Evolutionary conservation across 1,140 invertebrate species (phyloP).

Genomic region (Lysiphlebus fabarum): DNA sequence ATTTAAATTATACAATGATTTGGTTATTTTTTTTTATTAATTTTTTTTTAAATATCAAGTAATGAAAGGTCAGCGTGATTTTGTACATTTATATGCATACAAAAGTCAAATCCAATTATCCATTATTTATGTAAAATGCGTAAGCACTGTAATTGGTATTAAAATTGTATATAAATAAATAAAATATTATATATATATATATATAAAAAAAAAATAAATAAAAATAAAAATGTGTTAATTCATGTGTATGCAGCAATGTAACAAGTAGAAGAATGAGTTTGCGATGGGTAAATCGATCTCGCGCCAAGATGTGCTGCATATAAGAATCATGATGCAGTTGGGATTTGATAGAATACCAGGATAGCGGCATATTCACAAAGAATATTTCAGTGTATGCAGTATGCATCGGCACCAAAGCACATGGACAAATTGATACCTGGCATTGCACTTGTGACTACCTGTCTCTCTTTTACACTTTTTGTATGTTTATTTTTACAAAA

Average conservation of each 20-base stretch:
- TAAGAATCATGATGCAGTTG: slow-evolving; percentile 17
- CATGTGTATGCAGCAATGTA: too few species aligned
- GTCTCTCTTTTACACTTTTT: slow-evolving; percentile 19
- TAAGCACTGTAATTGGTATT: slow-evolving; percentile 45
- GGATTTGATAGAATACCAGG: slow-evolving; percentile 49
- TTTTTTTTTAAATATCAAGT: not conserved
- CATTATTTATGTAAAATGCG: slow-evolving; percentile 20
- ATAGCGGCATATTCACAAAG: slow-evolving; percentile 52
- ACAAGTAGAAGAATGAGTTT: slow-evolving; percentile 8
- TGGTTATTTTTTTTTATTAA: too few species aligned
- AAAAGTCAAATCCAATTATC: slow-evolving; percentile 31
- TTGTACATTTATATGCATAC: slow-evolving; percentile 1
- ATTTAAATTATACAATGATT: too few species aligned
- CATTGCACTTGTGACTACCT: slow-evolving; percentile 41
- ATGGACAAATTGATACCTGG: slow-evolving; percentile 53
- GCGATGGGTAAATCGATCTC: slow-evolving; percentile 48
- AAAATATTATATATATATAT: too few species aligned
- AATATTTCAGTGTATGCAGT: slow-evolving; percentile 41
- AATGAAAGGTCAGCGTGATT: not conserved
- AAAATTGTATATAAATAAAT: too few species aligned
- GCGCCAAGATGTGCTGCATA: slow-evolving; percentile 17
- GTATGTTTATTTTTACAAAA: too few species aligned
- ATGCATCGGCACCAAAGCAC: slow-evolving; percentile 34
- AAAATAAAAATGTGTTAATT: too few species aligned
- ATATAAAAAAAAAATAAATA: too few species aligned